Evolutionary conservation across 92 coral and sea anemone genomes (phyloP).

Genomic region (Palythoa grandis): DNA sequence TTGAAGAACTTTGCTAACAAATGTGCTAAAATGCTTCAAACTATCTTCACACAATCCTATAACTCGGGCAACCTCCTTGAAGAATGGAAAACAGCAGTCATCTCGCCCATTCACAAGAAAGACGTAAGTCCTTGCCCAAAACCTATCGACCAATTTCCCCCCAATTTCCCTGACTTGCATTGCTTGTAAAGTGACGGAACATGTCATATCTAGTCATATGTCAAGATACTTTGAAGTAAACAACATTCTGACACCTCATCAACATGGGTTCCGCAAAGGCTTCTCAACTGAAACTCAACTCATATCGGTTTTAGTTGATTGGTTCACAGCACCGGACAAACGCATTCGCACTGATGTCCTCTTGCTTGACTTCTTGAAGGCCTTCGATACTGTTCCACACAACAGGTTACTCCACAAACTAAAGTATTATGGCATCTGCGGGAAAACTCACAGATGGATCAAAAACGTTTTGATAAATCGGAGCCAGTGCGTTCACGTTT

Average conservation of each 20-base stretch:
- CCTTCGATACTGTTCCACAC: not conserved
- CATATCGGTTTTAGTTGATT: conserved; percentile 21
- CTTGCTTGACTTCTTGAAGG: conserved; percentile 25
- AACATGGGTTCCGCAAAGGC: too few relatives aligned
- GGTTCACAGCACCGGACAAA: conserved; percentile 2
- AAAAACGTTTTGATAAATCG: conserved; percentile 35
- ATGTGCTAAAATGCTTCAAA: conserved; percentile 14
- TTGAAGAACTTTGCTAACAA: conserved; percentile 7
- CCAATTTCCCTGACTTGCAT: too few relatives aligned
- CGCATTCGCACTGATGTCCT: conserved; percentile 15
- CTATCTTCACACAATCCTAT: conserved; percentile 35
- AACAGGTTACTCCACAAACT: not conserved
- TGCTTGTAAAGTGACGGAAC: too few relatives aligned
- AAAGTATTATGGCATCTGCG: not conserved
- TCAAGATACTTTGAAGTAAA: not conserved
- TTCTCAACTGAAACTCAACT: too few relatives aligned
- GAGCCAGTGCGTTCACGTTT: conserved; percentile 38
- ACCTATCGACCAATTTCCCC: conserved; percentile 34
- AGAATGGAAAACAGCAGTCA: conserved; percentile 13
- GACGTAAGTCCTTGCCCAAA: conserved; percentile 19
- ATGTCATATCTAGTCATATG: conserved; percentile 18
- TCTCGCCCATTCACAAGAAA: conserved; percentile 20
- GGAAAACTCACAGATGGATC: conserved; percentile 39
- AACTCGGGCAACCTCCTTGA: conserved; percentile 27
- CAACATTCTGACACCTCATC: too few relatives aligned